Evolutionary conservation across 2,797 vertebrate species (phyloP).

Genomic region (Notoglanidium macrostoma): DNA sequence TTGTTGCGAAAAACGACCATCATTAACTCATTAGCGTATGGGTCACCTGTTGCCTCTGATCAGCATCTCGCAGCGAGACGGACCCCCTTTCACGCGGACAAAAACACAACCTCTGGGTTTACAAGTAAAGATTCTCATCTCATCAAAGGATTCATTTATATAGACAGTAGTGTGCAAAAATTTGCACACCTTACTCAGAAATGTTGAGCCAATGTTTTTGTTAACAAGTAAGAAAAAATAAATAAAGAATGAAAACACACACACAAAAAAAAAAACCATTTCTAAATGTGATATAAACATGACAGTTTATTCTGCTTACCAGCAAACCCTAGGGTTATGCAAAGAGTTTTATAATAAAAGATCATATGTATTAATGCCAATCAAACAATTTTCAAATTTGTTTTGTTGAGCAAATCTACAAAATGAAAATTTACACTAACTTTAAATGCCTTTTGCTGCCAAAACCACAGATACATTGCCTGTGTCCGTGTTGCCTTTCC

Average conservation of each 20-base stretch:
- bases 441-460: not conserved
- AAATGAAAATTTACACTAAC: not conserved
- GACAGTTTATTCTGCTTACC: not conserved
- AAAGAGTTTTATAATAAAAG: too few species aligned
- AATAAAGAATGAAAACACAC: not conserved
- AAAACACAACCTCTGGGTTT: not conserved
- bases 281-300: not conserved
- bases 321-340: not conserved
- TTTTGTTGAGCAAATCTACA: not conserved
- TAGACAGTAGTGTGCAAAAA: not conserved
- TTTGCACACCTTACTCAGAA: not conserved
- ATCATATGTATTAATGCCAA: too few species aligned
- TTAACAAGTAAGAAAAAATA: not conserved
- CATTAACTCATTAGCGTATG: constrained; percentile 19
- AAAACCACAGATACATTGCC: not conserved
- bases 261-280: not conserved
- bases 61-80: not conserved
- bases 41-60: constrained; percentile 30
- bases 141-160: not conserved
- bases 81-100: not conserved
- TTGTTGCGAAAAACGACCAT: constrained; percentile 13
- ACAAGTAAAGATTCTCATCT: not conserved
- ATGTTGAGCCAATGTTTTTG: not conserved
- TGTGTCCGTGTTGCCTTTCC: not conserved
- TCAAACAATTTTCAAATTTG: too few species aligned